Evolutionary conservation across 2,888 invertebrate species (phyloP).

Genomic region (Cordilura impudica): DNA sequence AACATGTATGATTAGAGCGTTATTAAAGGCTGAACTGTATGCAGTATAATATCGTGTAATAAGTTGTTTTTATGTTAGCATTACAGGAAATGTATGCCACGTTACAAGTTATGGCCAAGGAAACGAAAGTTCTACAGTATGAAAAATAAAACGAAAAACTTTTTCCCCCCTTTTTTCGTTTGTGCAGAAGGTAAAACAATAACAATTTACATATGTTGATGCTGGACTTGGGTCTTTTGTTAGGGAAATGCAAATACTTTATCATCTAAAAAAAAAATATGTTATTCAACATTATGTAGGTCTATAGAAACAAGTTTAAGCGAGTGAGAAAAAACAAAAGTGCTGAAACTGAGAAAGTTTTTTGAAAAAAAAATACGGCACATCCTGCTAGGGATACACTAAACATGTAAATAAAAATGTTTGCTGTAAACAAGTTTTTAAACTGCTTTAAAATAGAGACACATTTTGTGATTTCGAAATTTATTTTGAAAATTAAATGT

Average conservation of each 20-base stretch:
- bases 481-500: no score
- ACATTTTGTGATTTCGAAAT: no score
- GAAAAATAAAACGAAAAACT: constrained; percentile 32
- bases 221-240: constrained; percentile 38
- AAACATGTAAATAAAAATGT: no score
- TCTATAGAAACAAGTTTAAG: constrained; percentile 3
- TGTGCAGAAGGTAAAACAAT: not conserved
- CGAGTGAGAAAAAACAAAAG: not conserved
- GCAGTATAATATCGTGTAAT: no score
- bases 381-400: no score
- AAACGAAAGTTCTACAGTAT: constrained; percentile 22
- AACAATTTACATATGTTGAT: not conserved
- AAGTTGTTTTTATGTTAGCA: not conserved
- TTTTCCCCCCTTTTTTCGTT: constrained; percentile 18
- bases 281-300: not conserved
- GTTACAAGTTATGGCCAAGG: not conserved
- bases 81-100: constrained; percentile 13
- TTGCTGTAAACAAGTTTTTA: no score
- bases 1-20: no score
- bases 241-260: constrained; percentile 29
- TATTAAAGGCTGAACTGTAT: no score
- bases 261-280: not conserved
- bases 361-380: constrained; percentile 5
- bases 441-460: no score
- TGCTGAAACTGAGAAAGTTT: constrained; percentile 16